phyloP scores from a whole-genome alignment of 1,140 invertebrate species.

The Goniozus legneri region DNA sequence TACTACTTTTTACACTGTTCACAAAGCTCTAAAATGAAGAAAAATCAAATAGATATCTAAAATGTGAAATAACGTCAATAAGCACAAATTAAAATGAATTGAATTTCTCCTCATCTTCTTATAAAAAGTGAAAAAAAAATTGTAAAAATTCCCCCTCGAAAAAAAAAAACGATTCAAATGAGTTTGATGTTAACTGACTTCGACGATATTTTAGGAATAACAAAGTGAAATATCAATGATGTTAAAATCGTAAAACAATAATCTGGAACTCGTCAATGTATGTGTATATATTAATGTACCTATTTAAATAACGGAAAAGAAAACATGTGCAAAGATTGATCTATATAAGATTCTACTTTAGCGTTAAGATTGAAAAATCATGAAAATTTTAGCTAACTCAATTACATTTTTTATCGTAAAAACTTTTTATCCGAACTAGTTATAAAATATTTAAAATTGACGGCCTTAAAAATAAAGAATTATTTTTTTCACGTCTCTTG shows the following conservation, averaged over 20 bases:
- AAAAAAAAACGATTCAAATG: no score
- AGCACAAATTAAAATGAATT: conserved; percentile 18
- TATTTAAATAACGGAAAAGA: neutral
- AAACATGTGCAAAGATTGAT: neutral
- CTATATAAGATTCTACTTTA: no score
- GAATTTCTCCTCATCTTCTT: neutral
- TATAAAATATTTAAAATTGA: conserved; percentile 19
- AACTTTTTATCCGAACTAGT: conserved; percentile 20
- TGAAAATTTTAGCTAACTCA: conserved; percentile 5
- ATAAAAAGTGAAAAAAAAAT: no score
- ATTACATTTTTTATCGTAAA: conserved; percentile 25
- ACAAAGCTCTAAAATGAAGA: no score
- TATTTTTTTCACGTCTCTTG: conserved; percentile 26
- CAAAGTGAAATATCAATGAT: no score
- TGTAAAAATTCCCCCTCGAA: no score
- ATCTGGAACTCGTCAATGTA: neutral
- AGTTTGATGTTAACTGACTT: no score
- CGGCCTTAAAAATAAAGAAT: conserved; percentile 30
- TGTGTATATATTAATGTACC: conserved; percentile 1
- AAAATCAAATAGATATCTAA: neutral
- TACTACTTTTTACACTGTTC: conserved; percentile 27
- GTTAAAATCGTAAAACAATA: no score
- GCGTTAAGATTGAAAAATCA: neutral
- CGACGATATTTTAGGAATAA: no score
- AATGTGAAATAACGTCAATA: conserved; percentile 18